Evolutionary conservation across 2,113 vertebrate species (phyloP).

Genomic region (Calidris pugnax): DNA sequence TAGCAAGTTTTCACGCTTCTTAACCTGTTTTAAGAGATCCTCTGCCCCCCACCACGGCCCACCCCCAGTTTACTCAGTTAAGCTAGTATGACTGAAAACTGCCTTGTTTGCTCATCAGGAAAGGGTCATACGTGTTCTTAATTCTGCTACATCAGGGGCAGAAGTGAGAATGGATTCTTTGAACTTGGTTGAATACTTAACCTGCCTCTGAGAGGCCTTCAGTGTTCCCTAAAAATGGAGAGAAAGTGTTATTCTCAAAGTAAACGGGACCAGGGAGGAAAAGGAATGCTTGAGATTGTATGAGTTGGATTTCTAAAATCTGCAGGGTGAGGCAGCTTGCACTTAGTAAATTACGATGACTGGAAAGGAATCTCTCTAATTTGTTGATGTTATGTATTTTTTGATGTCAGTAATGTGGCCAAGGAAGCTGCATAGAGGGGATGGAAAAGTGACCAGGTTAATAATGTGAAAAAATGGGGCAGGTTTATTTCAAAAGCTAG

Average conservation of each 20-base stretch:
- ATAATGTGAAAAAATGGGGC: neutral
- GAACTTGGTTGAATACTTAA: neutral
- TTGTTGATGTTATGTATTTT: neutral
- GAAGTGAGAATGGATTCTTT: neutral
- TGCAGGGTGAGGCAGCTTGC: neutral
- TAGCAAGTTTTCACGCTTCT: neutral
- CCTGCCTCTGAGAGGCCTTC: neutral
- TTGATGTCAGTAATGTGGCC: neutral
- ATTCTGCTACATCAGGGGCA: neutral
- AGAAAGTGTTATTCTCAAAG: neutral
- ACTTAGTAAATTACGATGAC: neutral
- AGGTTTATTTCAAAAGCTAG: constrained; percentile 20
- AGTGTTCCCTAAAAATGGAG: neutral
- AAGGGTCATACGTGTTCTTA: neutral
- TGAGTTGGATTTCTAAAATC: neutral
- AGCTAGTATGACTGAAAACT: neutral
- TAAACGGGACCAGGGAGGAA: neutral
- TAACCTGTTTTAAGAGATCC: neutral
- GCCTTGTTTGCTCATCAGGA: neutral
- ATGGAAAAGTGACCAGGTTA: neutral
- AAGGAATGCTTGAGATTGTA: neutral
- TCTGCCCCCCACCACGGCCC: too few species aligned
- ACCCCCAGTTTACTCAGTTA: neutral
- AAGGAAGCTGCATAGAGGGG: neutral
- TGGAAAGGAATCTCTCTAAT: neutral